Percentiles rank a stretch among this genome's conserved stretches.
phyloP scores from a whole-genome alignment of 2,113 vertebrate species.

The Semicossyphus pulcher region DNA sequence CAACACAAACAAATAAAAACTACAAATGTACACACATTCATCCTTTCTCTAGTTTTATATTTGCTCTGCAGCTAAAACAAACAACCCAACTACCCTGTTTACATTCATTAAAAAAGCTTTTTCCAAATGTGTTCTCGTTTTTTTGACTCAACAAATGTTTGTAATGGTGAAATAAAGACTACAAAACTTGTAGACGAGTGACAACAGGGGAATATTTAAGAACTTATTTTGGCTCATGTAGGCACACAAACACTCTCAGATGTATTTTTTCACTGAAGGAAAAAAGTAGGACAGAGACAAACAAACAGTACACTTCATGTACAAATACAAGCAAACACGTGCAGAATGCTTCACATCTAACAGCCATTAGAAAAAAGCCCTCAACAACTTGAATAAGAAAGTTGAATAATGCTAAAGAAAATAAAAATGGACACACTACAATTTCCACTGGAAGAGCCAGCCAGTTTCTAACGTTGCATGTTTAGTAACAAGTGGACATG shows the following conservation, averaged over 20 bases:
- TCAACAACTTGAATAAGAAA: neutral
- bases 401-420: neutral
- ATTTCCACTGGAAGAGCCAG: conserved; percentile 73
- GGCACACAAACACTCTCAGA: neutral
- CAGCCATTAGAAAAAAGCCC: neutral
- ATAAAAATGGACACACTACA: conserved; percentile 12
- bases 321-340: conserved; percentile 17
- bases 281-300: neutral
- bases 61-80: conserved; percentile 41
- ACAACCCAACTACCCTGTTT: conserved; percentile 33
- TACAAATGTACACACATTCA: conserved; percentile 23
- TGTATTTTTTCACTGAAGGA: neutral
- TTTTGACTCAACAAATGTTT: conserved; percentile 59
- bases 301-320: neutral
- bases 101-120: conserved; percentile 39
- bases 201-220: conserved; percentile 15
- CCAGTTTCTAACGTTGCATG: conserved; percentile 63
- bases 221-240: neutral
- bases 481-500: conserved; percentile 22
- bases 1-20: neutral
- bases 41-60: conserved; percentile 33
- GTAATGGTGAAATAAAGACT: conserved; percentile 41
- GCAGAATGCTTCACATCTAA: neutral
- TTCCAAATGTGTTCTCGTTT: conserved; percentile 28
- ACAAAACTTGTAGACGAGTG: neutral